phyloP scores from a whole-genome alignment of 2,888 invertebrate genomes.

The Heliconius aoede region DNA sequence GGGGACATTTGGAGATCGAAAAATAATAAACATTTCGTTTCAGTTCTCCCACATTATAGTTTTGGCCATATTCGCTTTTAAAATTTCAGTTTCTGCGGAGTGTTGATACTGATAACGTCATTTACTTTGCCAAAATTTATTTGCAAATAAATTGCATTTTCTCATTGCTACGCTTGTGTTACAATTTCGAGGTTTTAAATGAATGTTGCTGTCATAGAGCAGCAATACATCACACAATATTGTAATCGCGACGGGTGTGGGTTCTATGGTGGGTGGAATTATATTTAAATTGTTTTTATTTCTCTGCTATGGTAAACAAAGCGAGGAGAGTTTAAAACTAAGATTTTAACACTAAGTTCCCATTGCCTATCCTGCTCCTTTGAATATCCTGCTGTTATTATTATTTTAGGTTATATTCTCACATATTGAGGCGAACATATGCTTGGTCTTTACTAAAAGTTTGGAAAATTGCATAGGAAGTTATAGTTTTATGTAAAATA shows the following conservation, averaged over 20 bases:
- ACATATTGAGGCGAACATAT: no score
- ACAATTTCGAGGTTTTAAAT: background rate
- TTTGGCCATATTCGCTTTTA: background rate
- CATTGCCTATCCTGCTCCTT: no score
- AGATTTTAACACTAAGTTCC: no score
- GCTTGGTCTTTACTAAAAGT: no score
- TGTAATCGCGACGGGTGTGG: background rate
- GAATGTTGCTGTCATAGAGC: background rate
- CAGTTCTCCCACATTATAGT: background rate
- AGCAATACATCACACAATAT: background rate
- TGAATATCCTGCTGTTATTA: no score
- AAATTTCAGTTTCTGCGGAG: constrained; percentile 1
- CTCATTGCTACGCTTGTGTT: background rate
- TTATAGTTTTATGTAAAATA: no score
- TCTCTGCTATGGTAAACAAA: background rate
- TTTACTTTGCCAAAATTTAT: background rate
- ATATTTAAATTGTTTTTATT: no score
- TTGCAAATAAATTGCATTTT: background rate
- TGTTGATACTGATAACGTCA: background rate
- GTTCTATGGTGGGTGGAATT: background rate
- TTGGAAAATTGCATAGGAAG: no score
- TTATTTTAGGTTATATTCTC: no score
- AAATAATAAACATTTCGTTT: constrained; percentile 19
- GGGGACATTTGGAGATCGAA: constrained; percentile 1
- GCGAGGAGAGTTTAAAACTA: no score